Percentiles rank a stretch among this genome's conserved stretches.
These are phyloP conservation scores for Opisthograptis luteolata DNA, from an alignment of 2,888 invertebrate genomes.

Conservation along the genomic window DNA sequence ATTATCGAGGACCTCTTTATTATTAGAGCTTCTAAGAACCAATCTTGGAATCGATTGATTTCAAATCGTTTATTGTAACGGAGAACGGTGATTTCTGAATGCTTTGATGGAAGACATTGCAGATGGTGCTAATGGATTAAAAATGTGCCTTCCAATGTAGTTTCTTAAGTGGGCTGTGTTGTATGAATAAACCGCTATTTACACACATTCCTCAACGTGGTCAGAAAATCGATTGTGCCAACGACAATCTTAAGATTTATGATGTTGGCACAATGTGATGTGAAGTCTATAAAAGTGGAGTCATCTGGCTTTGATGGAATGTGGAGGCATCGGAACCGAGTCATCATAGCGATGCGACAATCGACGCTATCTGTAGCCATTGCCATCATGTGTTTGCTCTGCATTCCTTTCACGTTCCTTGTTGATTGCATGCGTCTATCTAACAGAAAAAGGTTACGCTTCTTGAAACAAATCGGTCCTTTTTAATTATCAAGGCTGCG, in stretches of 20 bases:
- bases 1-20: conserved; percentile 1
- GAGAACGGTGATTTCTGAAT: not conserved
- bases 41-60: not conserved
- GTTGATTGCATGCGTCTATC: conserved; percentile 15
- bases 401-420: conserved; percentile 46
- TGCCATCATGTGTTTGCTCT: conserved; percentile 39
- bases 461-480: conserved; percentile 2
- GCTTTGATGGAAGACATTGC: not conserved
- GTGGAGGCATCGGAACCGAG: conserved; percentile 33
- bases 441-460: conserved; percentile 11
- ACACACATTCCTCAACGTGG: conserved; percentile 34
- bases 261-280: conserved; percentile 37
- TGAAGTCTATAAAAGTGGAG: conserved; percentile 50
- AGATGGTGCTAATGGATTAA: conserved; percentile 15
- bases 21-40: not conserved
- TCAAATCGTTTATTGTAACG: not conserved
- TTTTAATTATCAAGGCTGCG: not conserved
- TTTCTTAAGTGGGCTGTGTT: conserved; percentile 18
- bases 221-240: conserved; percentile 38
- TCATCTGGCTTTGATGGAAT: conserved; percentile 44
- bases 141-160: conserved; percentile 5
- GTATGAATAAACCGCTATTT: conserved; percentile 33
- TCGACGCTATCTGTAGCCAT: conserved; percentile 36
- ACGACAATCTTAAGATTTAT: conserved; percentile 33
- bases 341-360: conserved; percentile 39